Percentiles rank a stretch among this genome's conserved stretches.
These are phyloP conservation scores for Oeneis ivallda DNA, from an alignment of 2,888 invertebrate species.

Conservation along the genomic window DNA sequence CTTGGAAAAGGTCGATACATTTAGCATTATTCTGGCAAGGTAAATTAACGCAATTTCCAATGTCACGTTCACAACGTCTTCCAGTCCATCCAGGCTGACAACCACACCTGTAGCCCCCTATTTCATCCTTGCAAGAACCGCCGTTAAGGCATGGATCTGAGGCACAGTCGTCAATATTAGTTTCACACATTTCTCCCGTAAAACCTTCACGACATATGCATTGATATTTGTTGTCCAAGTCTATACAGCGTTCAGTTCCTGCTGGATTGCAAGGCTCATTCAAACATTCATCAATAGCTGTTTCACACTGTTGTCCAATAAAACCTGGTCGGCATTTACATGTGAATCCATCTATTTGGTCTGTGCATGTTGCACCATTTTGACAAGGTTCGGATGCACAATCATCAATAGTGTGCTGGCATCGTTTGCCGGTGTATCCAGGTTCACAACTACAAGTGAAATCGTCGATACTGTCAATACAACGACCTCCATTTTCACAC, in stretches of 20 bases:
- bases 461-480: constrained; percentile 92
- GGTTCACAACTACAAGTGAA: constrained; percentile 94
- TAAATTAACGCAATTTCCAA: constrained; percentile 91
- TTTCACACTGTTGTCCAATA: constrained; percentile 95
- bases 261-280: constrained; percentile 94
- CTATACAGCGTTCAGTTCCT: constrained; percentile 94
- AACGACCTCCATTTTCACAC: constrained; percentile 95
- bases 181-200: constrained; percentile 91
- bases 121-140: constrained; percentile 93
- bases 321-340: constrained; percentile 97
- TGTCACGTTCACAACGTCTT: constrained; percentile 90
- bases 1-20: constrained; percentile 95
- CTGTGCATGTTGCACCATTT: constrained; percentile 93
- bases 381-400: constrained; percentile 95
- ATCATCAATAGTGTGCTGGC: constrained; percentile 96
- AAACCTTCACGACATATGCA: constrained; percentile 96
- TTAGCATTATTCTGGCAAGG: constrained; percentile 97
- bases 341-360: constrained; percentile 93
- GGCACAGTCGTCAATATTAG: constrained; percentile 93
- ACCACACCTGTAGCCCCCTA: constrained; percentile 90
- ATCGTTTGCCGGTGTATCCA: constrained; percentile 96
- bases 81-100: constrained; percentile 95
- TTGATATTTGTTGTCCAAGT: constrained; percentile 91
- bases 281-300: constrained; percentile 94
- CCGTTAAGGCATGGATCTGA: constrained; percentile 93